Percentiles rank a stretch among this genome's conserved stretches.
Evolutionary conservation across 2,888 invertebrate species (phyloP).

Genomic region (Orthosia incerta): DNA sequence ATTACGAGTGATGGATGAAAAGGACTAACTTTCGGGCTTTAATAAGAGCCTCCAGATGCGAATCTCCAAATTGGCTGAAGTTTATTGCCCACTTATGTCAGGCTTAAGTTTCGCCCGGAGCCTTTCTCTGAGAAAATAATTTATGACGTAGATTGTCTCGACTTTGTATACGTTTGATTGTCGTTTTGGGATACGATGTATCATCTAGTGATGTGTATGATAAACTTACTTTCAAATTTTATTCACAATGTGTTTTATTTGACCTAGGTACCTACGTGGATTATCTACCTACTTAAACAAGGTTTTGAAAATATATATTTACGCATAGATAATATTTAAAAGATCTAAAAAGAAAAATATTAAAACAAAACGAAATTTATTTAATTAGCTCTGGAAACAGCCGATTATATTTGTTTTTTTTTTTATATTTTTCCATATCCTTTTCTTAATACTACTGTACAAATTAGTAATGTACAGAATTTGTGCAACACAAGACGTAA

Average conservation of each 20-base stretch:
- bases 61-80: constrained; percentile 91
- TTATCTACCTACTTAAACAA: not conserved
- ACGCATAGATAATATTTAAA: no score
- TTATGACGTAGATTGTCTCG: constrained; percentile 89
- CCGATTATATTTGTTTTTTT: constrained; percentile 18
- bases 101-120: constrained; percentile 90
- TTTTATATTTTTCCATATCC: constrained; percentile 2
- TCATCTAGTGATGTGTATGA: constrained; percentile 57
- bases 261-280: no score
- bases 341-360: not conserved
- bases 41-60: constrained; percentile 91
- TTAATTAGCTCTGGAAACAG: not conserved
- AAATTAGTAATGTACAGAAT: not conserved
- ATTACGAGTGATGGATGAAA: constrained; percentile 91
- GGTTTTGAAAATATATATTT: not conserved
- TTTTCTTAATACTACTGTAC: not conserved
- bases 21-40: constrained; percentile 91
- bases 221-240: constrained; percentile 10
- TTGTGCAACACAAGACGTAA: not conserved
- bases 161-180: constrained; percentile 87
- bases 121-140: constrained; percentile 90
- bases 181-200: constrained; percentile 76
- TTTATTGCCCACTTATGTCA: constrained; percentile 91
- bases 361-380: not conserved
- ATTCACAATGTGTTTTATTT: not conserved